A percentile compares a stretch with the other conserved stretches of the same genome.
Conservation (phyloP, 2,113 vertebrate genomes). For the Rhea pennata region DNA sequence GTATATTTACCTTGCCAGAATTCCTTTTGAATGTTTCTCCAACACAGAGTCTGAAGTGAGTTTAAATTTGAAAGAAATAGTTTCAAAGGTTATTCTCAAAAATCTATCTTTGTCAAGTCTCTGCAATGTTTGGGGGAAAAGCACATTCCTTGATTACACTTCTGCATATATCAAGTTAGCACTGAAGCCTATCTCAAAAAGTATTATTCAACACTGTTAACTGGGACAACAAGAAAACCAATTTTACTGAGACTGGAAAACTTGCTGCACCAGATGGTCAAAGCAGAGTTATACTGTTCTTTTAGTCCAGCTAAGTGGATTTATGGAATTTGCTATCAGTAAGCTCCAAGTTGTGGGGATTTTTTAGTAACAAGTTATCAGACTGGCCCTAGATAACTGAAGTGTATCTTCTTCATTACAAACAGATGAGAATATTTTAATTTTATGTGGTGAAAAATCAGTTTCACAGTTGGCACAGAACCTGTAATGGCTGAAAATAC, state of each 20-base stretch:
- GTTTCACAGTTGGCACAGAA: neutral
- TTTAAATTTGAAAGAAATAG: neutral
- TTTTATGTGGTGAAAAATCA: neutral
- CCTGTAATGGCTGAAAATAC: neutral
- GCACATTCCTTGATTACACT: neutral
- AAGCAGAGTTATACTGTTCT: neutral
- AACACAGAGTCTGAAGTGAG: neutral
- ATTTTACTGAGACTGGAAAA: neutral
- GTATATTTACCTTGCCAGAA: neutral
- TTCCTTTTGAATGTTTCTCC: neutral
- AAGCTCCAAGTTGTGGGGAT: neutral
- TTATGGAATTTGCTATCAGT: neutral
- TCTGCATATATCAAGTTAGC: fast-evolving
- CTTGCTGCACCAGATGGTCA: neutral
- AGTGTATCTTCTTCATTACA: neutral
- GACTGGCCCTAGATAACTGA: neutral
- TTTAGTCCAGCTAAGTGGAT: neutral
- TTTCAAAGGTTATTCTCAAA: neutral
- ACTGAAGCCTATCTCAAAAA: neutral
- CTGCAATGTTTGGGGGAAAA: neutral
- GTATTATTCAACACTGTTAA: neutral
- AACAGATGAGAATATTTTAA: neutral
- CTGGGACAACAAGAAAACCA: neutral
- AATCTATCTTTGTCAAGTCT: neutral
- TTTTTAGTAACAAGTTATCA: constrained; percentile 2